A percentile compares a stretch with the other conserved stretches of the same genome.
Evolutionary conservation across 2,888 invertebrate genomes (phyloP).

Genomic region (Sialis lutaria): DNA sequence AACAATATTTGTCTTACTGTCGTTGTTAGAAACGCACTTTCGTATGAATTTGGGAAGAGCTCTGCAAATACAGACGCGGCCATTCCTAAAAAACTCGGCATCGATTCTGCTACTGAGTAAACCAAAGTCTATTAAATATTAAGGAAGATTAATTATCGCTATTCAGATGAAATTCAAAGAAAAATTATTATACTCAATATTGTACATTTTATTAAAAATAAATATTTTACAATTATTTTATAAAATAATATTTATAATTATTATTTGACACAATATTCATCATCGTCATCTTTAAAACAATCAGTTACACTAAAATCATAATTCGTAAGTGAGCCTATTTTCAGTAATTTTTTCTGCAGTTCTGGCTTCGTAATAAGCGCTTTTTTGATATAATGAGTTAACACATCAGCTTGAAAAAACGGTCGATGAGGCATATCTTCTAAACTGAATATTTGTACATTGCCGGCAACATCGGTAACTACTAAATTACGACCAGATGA

Average conservation of each 20-base stretch:
- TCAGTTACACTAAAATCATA: not conserved
- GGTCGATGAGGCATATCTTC: slow-evolving; percentile 61
- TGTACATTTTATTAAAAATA: not conserved
- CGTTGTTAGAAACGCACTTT: too few relatives aligned
- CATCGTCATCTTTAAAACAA: not conserved
- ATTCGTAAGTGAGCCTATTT: slow-evolving; percentile 22
- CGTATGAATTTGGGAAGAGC: too few relatives aligned
- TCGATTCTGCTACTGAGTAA: not conserved
- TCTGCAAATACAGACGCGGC: not conserved
- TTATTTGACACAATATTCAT: not conserved
- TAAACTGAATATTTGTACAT: slow-evolving; percentile 47
- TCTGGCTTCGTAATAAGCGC: slow-evolving; percentile 44
- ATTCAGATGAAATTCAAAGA: too few relatives aligned
- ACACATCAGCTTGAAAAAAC: slow-evolving; percentile 43
- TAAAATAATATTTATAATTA: not conserved
- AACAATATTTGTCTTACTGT: too few relatives aligned
- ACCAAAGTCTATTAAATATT: too few relatives aligned
- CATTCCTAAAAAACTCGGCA: not conserved
- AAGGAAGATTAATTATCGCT: not conserved
- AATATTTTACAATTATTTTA: not conserved
- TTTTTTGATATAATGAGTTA: slow-evolving; percentile 43
- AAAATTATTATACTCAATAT: not conserved
- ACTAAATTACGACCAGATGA: slow-evolving; percentile 48
- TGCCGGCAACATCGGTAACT: slow-evolving; percentile 48
- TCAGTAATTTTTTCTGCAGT: slow-evolving; percentile 39